Evolutionary conservation across 2,888 invertebrate genomes (phyloP).

Genomic region (Meta bourneti): DNA sequence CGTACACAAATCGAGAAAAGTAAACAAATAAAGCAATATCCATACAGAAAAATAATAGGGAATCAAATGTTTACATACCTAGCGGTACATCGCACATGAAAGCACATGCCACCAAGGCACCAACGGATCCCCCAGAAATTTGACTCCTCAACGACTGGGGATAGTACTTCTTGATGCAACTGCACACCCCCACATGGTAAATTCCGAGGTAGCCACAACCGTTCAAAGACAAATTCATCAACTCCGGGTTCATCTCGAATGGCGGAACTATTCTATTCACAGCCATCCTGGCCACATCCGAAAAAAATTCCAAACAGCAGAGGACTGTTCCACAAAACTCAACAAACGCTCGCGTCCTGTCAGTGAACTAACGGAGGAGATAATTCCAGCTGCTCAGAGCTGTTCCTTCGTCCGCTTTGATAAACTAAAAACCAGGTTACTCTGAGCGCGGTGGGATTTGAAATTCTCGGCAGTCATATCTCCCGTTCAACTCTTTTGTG

Average conservation of each 20-base stretch:
- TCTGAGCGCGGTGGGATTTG: background rate
- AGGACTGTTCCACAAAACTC: background rate
- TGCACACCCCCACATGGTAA: conserved; percentile 99
- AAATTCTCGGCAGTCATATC: background rate
- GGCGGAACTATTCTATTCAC: background rate
- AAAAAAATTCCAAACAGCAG: background rate
- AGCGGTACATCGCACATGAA: conserved; percentile 81
- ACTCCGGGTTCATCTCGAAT: background rate
- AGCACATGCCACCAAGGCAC: conserved; percentile 84
- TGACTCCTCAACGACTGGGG: conserved; percentile 92
- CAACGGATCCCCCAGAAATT: conserved; percentile 97
- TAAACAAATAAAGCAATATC: too few relatives aligned
- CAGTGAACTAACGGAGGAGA: background rate
- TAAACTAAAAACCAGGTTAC: background rate
- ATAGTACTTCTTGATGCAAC: conserved; percentile 97
- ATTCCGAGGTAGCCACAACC: conserved; percentile 99
- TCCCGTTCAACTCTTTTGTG: background rate
- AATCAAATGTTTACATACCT: conserved; percentile 79
- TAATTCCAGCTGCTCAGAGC: background rate
- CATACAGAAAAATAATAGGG: background rate
- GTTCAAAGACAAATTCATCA: conserved; percentile 92
- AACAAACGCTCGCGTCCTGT: background rate
- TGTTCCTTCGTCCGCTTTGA: too few relatives aligned
- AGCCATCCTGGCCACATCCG: background rate
- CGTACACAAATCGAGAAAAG: too few relatives aligned